phyloP scores from a whole-genome alignment of 2,113 vertebrate species.

The Lethenteron camtschaticum region DNA sequence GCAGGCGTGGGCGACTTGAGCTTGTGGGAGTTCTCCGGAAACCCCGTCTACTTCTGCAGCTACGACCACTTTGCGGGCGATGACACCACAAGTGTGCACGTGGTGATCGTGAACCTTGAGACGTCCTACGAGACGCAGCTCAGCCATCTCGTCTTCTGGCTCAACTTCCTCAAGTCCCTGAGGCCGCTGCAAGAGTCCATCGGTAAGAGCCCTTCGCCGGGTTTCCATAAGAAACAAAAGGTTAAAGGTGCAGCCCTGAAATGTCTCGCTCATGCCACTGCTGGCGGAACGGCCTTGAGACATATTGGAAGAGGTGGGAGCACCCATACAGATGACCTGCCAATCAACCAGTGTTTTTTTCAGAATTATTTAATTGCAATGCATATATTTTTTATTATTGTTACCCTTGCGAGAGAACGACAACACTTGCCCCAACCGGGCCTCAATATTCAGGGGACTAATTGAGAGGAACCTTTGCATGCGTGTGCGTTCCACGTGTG shows the following conservation, averaged over 20 bases:
- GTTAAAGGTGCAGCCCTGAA: too few relatives aligned
- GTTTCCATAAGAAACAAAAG: too few relatives aligned
- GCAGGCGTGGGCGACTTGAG: slow-evolving; percentile 82
- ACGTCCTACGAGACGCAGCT: slow-evolving; percentile 84
- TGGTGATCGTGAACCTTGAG: slow-evolving; percentile 75
- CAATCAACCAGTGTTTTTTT: too few relatives aligned
- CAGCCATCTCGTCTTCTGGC: slow-evolving; percentile 85
- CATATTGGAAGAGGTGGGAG: too few relatives aligned
- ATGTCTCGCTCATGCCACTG: too few relatives aligned
- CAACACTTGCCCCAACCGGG: neutral
- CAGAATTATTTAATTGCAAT: too few relatives aligned
- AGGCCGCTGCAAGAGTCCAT: slow-evolving; percentile 54
- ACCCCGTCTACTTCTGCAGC: slow-evolving; percentile 75
- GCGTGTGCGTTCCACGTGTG: slow-evolving; percentile 4
- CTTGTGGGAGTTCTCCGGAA: slow-evolving; percentile 91
- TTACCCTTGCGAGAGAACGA: neutral
- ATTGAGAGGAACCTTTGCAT: neutral
- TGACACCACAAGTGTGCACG: slow-evolving; percentile 55
- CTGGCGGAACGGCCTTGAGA: too few relatives aligned
- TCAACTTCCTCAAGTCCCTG: slow-evolving; percentile 71
- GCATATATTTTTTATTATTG: neutral
- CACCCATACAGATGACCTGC: too few relatives aligned
- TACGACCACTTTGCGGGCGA: slow-evolving; percentile 90
- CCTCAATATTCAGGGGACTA: neutral
- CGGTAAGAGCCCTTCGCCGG: slow-evolving; percentile 21